Conservation (phyloP, 2,797 vertebrate species). For the Arnoldichthys spilopterus region DNA sequence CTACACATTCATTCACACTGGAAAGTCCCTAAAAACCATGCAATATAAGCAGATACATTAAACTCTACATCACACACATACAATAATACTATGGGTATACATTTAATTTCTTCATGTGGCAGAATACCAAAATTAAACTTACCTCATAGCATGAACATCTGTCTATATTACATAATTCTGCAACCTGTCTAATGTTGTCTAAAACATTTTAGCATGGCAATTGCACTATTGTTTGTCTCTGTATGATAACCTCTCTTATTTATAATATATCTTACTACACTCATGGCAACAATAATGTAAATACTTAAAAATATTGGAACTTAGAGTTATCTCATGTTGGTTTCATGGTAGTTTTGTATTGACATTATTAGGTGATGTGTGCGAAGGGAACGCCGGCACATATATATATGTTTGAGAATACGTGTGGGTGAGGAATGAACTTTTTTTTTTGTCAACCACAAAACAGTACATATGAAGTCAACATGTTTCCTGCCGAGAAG, state of each 20-base stretch:
- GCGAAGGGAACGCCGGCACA: conserved; percentile 8
- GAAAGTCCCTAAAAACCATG: neutral
- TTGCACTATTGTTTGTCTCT: neutral
- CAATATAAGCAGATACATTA: neutral
- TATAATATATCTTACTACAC: neutral
- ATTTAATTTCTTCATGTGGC: too few relatives aligned
- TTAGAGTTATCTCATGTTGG: neutral
- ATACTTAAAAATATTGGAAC: conserved; percentile 1
- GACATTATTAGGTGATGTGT: neutral
- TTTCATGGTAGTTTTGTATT: neutral
- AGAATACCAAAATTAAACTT: neutral
- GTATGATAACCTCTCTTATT: neutral
- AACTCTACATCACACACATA: neutral
- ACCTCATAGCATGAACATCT: neutral
- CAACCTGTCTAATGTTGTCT: neutral
- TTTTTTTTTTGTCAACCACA: conserved; percentile 34
- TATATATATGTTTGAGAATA: neutral
- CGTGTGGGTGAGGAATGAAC: conserved; percentile 35
- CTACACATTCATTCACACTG: neutral
- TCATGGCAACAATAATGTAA: neutral
- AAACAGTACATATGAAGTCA: conserved; percentile 1
- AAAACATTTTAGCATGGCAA: neutral
- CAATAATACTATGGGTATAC: neutral
- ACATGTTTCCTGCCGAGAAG: conserved; percentile 37
- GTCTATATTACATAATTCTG: neutral